Evolutionary conservation across 2,888 invertebrate species (phyloP).

Genomic region (Rotaria socialis): DNA sequence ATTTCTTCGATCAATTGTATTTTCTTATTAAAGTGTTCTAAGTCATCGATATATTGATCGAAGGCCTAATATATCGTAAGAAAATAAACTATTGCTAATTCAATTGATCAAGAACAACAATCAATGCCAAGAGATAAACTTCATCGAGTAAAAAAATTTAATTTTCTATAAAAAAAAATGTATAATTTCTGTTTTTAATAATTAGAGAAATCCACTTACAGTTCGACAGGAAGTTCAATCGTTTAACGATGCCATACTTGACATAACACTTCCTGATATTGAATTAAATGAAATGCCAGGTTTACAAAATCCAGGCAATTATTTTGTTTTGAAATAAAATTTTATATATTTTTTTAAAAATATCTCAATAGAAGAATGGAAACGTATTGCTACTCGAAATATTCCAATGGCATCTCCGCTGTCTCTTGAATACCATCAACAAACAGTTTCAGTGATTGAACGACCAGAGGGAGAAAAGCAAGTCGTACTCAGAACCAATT

Average conservation of each 20-base stretch:
- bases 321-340: neutral
- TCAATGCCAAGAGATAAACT: neutral
- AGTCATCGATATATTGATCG: neutral
- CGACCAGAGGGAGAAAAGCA: neutral
- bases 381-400: neutral
- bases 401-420: neutral
- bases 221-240: neutral
- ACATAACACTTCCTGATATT: neutral
- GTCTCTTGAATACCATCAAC: neutral
- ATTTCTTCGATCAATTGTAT: neutral
- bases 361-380: neutral
- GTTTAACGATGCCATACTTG: neutral
- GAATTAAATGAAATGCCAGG: constrained; percentile 8
- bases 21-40: neutral
- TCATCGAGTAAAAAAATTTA: neutral
- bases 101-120: neutral
- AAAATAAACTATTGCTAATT: neutral
- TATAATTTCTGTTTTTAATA: neutral
- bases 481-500: neutral
- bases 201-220: constrained; percentile 3
- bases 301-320: neutral
- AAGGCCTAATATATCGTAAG: neutral
- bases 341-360: neutral
- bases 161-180: neutral
- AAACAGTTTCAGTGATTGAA: neutral